These are phyloP conservation scores for Phallusia fumigata DNA, from an alignment of 23 tunicate genomes.

Conservation along the genomic window DNA sequence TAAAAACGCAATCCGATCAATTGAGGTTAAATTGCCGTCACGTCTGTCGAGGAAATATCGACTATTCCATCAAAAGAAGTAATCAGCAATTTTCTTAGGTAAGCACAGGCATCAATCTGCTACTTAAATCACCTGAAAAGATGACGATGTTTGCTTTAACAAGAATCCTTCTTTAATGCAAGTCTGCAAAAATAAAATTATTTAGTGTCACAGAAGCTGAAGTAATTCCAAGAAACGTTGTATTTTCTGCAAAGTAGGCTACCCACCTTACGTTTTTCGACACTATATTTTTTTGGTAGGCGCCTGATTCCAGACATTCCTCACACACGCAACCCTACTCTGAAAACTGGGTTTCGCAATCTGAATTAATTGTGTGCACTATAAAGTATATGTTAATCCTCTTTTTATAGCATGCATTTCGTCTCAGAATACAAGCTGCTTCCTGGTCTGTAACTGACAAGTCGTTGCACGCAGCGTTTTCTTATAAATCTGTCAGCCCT, in stretches of 20 bases:
- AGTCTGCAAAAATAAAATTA: slow-evolving; percentile 33
- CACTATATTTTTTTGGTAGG: not conserved
- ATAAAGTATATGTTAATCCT: too few species aligned
- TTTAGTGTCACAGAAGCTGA: not conserved
- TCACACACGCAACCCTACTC: not conserved
- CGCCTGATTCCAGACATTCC: not conserved
- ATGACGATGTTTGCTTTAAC: slow-evolving; percentile 66
- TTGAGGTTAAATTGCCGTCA: too few species aligned
- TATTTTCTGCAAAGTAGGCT: not conserved
- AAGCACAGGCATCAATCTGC: too few species aligned
- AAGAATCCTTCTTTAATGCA: slow-evolving; percentile 91
- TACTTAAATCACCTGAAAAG: slow-evolving; percentile 74
- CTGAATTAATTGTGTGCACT: not conserved
- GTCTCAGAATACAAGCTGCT: not conserved
- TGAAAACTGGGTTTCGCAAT: not conserved
- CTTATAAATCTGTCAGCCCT: not conserved
- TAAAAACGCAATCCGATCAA: too few species aligned
- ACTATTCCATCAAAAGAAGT: too few species aligned
- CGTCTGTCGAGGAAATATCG: too few species aligned
- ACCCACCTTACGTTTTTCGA: slow-evolving; percentile 3
- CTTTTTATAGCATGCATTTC: too few species aligned
- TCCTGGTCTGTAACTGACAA: not conserved
- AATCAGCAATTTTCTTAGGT: too few species aligned
- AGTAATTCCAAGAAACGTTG: not conserved
- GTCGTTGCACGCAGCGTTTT: not conserved